phyloP scores from a whole-genome alignment of 2,113 vertebrate genomes.

The Macaca mulatta region DNA sequence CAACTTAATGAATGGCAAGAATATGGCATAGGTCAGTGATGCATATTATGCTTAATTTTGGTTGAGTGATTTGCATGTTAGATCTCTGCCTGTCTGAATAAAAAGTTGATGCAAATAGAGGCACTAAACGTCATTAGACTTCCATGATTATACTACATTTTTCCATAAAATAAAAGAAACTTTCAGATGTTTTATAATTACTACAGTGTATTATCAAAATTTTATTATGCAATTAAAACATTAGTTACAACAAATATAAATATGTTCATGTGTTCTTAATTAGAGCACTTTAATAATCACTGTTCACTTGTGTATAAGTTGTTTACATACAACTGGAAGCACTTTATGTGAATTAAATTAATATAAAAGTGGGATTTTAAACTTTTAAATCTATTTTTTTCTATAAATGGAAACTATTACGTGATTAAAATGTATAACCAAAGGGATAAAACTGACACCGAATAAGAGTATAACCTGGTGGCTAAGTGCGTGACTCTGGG shows the following conservation, averaged over 20 bases:
- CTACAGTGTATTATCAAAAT: slow-evolving; percentile 40
- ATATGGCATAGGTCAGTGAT: neutral
- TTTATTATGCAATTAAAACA: slow-evolving; percentile 74
- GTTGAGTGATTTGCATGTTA: slow-evolving; percentile 7
- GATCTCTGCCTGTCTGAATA: neutral
- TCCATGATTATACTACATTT: slow-evolving; percentile 25
- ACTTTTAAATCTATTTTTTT: slow-evolving; percentile 14
- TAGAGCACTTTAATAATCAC: slow-evolving; percentile 67
- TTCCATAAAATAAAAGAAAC: slow-evolving; percentile 57
- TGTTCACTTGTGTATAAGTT: slow-evolving; percentile 66
- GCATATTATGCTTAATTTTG: slow-evolving; percentile 35
- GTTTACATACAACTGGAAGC: slow-evolving; percentile 44
- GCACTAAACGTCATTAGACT: neutral
- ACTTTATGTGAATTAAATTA: slow-evolving; percentile 51
- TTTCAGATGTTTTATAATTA: slow-evolving; percentile 64
- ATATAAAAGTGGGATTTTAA: slow-evolving; percentile 42
- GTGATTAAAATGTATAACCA: neutral
- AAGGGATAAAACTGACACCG: neutral
- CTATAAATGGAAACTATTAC: neutral
- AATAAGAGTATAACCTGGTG: neutral
- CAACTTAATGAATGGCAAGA: slow-evolving; percentile 21
- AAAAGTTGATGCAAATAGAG: neutral
- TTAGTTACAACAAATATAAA: slow-evolving; percentile 69
- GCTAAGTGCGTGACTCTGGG: neutral
- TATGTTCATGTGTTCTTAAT: slow-evolving; percentile 66